Base-by-base conservation (phyloP, 2,113 vertebrate species). In the Merops nubicus region DNA sequence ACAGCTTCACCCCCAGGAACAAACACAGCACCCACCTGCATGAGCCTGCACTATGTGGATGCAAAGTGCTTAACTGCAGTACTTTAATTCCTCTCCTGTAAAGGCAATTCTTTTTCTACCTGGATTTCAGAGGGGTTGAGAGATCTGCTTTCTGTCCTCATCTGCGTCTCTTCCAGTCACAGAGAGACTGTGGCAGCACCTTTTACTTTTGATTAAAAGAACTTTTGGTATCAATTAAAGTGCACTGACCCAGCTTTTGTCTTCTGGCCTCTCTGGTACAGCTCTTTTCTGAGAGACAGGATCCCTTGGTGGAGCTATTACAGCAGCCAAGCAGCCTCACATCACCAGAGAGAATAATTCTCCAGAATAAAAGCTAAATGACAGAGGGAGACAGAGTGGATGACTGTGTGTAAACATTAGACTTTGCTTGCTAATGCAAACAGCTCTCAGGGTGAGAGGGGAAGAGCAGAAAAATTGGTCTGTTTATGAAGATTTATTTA, bases 401-500 rank as follows among this genome's bases (percentile, higher is more conserved):
- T 91, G 81, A 88, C 70, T 76, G 45, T 48, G 45, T 83, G 75
- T n/a, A 94, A 95, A 92, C 56, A 75, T 60, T 22, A 84, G 38
- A 36, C 81, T 91, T 90, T 73, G 67, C 85, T 85, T 95, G 82
- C 56, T 92, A 74, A 81, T 22, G 40, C 65, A 72, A 91, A 86
- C 91, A 65, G 60, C 48, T 88, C 56, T 92, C 40, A 56, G 80
- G 38, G 69, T 23, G 40, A 92, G 76, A 89, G 17, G 34, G 56
- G 56, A 91, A 60, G 8, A 87, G 85, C 72, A 93, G 76, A 81
- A 96, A 91, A 94, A 88, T 43, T 42, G 40, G 56, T 70, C 82
- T 88, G 34, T 83, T 91, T 88, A 38, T 2, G 0, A 70, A 75
- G 85, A 95, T 90, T 96, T 93, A 95, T 93, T 91, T 92, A 94